Conservation (phyloP, 2,888 invertebrate species). For the Platerodrilus igneus region DNA sequence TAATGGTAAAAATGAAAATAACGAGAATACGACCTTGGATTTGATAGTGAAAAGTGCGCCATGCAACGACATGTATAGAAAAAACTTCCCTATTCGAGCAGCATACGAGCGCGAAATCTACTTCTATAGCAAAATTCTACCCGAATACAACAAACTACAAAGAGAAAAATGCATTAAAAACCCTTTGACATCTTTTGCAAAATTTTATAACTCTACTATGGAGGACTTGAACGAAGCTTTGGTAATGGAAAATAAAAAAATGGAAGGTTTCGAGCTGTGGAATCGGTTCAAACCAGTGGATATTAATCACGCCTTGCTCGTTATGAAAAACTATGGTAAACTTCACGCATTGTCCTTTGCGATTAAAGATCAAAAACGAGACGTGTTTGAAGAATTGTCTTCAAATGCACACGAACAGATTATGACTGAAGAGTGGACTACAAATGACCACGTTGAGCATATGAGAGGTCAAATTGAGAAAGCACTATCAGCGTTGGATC, state of each 20-base stretch:
- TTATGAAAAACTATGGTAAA: conserved; percentile 33
- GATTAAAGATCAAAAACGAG: conserved; percentile 29
- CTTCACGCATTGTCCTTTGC: conserved; percentile 37
- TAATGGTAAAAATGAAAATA: conserved; percentile 16
- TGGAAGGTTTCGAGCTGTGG: conserved; percentile 30
- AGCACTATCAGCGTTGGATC: conserved; percentile 13
- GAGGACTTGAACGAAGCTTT: conserved; percentile 29
- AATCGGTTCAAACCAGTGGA: conserved; percentile 27
- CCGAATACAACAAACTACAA: conserved; percentile 18
- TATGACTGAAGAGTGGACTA: conserved; percentile 11
- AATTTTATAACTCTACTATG: conserved; percentile 19
- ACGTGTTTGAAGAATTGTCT: conserved; percentile 25
- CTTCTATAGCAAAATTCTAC: conserved; percentile 17
- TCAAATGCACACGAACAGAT: conserved; percentile 22
- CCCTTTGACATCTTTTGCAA: conserved; percentile 22
- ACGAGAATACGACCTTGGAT: conserved; percentile 19
- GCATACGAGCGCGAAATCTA: conserved; percentile 34
- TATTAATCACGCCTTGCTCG: conserved; percentile 31
- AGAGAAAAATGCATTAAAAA: conserved; percentile 11
- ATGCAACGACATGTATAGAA: conserved; percentile 26
- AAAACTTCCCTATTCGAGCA: conserved; percentile 25
- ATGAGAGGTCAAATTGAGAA: conserved; percentile 4
- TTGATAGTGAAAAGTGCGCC: conserved; percentile 38
- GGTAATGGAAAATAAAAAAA: conserved; percentile 33
- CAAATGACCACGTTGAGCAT: conserved; percentile 1